These are phyloP conservation scores for Lampris incognitus DNA, from an alignment of 2,113 vertebrate genomes.

Conservation along the genomic window DNA sequence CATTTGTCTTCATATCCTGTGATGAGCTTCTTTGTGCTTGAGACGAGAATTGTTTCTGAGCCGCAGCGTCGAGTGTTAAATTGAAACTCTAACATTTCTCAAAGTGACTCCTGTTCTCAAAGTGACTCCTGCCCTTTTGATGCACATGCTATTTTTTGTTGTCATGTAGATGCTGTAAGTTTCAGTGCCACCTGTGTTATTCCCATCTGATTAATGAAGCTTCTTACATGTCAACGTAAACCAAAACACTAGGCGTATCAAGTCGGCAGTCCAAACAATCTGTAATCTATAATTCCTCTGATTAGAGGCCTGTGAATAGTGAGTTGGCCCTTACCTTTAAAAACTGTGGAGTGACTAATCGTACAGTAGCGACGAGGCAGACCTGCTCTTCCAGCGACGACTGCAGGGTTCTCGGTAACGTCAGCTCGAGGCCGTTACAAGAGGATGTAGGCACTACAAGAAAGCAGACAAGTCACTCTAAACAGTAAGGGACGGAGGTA, in stretches of 20 bases:
- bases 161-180: background rate
- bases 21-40: too few relatives aligned
- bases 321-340: conserved; percentile 83
- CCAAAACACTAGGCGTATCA: too few relatives aligned
- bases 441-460: conserved; percentile 87
- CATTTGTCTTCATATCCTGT: too few relatives aligned
- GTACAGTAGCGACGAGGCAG: conserved; percentile 91
- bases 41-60: too few relatives aligned
- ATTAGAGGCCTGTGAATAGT: background rate
- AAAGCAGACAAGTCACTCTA: conserved; percentile 44
- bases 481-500: background rate
- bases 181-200: background rate
- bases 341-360: conserved; percentile 86
- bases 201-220: too few relatives aligned
- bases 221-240: too few relatives aligned
- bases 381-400: conserved; percentile 89
- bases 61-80: too few relatives aligned
- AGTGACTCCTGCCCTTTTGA: too few relatives aligned
- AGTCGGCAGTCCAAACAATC: too few relatives aligned
- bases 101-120: too few relatives aligned
- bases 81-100: too few relatives aligned
- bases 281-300: too few relatives aligned
- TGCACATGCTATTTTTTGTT: background rate
- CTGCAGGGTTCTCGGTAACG: conserved; percentile 83
- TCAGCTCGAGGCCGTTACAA: conserved; percentile 86